Evolutionary conservation across 2,113 vertebrate genomes (phyloP).

Genomic region (Coryphaenoides rupestris): DNA sequence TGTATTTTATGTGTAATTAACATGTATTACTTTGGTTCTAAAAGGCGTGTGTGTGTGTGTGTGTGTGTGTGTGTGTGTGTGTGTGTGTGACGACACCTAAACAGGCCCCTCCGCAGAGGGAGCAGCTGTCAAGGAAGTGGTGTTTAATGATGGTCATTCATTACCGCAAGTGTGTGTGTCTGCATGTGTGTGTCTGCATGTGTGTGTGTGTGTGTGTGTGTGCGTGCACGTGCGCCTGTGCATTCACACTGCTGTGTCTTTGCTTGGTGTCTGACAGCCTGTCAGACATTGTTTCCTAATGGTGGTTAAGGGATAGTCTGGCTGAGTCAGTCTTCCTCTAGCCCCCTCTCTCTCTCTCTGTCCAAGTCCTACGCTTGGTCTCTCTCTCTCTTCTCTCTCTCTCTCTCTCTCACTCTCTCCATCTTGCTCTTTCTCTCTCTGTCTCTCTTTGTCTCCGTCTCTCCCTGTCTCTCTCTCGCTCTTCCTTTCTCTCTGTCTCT

Average conservation of each 20-base stretch:
- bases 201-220: constrained; percentile 5
- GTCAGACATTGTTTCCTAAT: constrained; percentile 16
- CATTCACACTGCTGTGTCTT: constrained; percentile 1
- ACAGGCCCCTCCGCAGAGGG: constrained; percentile 43
- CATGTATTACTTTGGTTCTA: constrained; percentile 32
- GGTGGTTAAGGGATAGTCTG: no score
- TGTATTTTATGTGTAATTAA: constrained; percentile 49
- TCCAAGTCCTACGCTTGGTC: no score
- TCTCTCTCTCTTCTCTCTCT: no score
- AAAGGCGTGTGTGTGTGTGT: constrained; percentile 10
- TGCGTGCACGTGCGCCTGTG: not conserved
- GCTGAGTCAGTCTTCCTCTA: no score
- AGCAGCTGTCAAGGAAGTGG: constrained; percentile 59
- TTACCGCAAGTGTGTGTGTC: constrained; percentile 32
- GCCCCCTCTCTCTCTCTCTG: no score
- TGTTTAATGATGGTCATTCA: constrained; percentile 52
- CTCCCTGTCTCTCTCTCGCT: no score
- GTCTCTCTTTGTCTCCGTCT: no score
- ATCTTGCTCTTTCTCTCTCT: no score
- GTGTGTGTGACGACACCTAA: constrained; percentile 20
- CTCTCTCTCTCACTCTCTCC: no score
- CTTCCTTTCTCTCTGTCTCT: no score
- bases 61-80: constrained; percentile 12
- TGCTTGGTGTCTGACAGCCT: constrained; percentile 35
- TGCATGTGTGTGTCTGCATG: constrained; percentile 4